Base-by-base conservation (phyloP, 2,888 invertebrate species). In the Dolichopus griseipennis region DNA sequence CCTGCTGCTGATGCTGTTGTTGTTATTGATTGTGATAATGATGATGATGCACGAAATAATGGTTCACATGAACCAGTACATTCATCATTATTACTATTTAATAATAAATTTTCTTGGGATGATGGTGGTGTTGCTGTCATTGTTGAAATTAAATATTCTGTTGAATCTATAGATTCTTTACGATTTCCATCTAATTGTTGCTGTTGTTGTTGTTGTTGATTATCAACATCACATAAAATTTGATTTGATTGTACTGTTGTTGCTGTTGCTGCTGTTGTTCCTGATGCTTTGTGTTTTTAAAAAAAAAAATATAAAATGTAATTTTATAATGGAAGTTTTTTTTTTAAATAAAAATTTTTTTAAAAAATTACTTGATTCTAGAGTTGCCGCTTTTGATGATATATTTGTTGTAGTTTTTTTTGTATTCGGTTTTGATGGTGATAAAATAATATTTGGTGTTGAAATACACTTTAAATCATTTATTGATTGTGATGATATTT, bases 151-250 rank as follows among this genome's bases (percentile, higher is more conserved):
- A 76, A 73, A 68, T 73, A 74, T 71, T 76, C 75, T 66, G 74
- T 74, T 61, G 76, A 76, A 73, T 77, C 77, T 68, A 76, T 75
- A 52, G 76, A 77, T 71, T 76, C 74, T 67, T 76, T 75, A 65
- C 75, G 76, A 41, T 52, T 65, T 21, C 22, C 22, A 61, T 67
- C 62, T n/a, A 21, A 41, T 27, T 27, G 27, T 27, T 61, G 65
- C 67, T 66, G 71, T 65, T 27, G 2, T 27, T 27, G 27, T 27
- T 61, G 65, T 68, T 66, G 71, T 65, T 27, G 2, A 76, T 74
- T 74, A 72, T 72, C 70, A 66, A 71, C 69, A 68, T 70, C 70
- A 63, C 69, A 70, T 43, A 69, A 65, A 33, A 65, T 68, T 61
- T 70, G 65, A 41, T 69, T 71, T 71, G 52, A 66, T 69, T 67